A percentile compares a stretch with the other conserved stretches of the same genome.
Conservation (phyloP, 2,888 invertebrate genomes). For the Trichogramma dendrolimi region DNA sequence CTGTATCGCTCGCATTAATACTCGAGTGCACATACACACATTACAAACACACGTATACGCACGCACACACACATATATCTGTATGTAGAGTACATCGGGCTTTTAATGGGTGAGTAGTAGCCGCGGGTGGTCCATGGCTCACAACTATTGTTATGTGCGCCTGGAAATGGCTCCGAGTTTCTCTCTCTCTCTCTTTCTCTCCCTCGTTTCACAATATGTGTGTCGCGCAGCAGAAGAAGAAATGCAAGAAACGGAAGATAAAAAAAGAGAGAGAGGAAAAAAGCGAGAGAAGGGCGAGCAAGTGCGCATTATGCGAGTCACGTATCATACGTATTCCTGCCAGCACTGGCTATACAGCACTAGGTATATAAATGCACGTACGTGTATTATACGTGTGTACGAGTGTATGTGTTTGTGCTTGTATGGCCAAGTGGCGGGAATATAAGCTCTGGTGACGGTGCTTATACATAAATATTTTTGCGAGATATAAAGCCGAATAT, state of each 20-base stretch:
- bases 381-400: background rate
- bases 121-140: slow-evolving; percentile 46
- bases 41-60: too few relatives aligned
- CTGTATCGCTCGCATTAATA: too few relatives aligned
- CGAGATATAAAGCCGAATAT: too few relatives aligned
- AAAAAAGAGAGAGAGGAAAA: background rate
- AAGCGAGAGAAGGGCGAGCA: slow-evolving; percentile 33
- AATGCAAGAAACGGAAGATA: background rate
- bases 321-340: slow-evolving; percentile 31
- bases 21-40: too few relatives aligned
- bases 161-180: slow-evolving; percentile 31
- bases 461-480: too few relatives aligned
- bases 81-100: background rate
- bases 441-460: too few relatives aligned
- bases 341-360: background rate
- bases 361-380: too few relatives aligned
- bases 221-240: background rate
- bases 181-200: background rate
- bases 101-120: slow-evolving; percentile 38
- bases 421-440: too few relatives aligned
- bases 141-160: slow-evolving; percentile 42
- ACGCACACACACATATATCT: too few relatives aligned
- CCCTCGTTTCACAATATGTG: background rate
- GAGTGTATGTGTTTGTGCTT: background rate
- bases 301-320: slow-evolving; percentile 40